phyloP scores from a whole-genome alignment of 2,113 vertebrate species.

The Macaca nemestrina region DNA sequence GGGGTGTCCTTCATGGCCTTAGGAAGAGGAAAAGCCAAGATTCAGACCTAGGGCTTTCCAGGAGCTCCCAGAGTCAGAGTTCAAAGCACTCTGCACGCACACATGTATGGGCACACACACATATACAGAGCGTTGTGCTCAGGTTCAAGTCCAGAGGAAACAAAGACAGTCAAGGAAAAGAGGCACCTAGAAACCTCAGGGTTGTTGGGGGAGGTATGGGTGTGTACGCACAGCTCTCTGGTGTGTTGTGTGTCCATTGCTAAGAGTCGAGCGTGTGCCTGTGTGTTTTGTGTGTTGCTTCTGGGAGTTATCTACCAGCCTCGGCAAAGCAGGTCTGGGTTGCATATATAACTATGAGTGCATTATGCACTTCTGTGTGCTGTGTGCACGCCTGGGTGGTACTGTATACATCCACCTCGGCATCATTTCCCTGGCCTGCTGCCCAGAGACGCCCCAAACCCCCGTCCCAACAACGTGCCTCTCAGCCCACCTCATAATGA shows the following conservation, averaged over 20 bases:
- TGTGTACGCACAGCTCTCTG: neutral
- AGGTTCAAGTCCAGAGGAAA: neutral
- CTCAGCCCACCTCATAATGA: neutral
- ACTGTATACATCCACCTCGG: neutral
- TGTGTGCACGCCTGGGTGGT: neutral
- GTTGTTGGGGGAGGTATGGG: neutral
- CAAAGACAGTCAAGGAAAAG: constrained; percentile 3
- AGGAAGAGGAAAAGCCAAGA: constrained; percentile 13
- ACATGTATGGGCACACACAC: neutral
- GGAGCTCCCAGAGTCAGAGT: neutral
- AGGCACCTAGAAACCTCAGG: neutral
- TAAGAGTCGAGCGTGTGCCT: neutral
- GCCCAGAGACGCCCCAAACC: neutral
- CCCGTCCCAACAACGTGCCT: neutral
- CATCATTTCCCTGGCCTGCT: neutral
- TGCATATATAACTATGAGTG: neutral
- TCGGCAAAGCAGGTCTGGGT: neutral
- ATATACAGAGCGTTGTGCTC: neutral
- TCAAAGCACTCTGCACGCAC: neutral
- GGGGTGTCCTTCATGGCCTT: neutral
- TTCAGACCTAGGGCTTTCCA: neutral
- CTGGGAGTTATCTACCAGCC: neutral
- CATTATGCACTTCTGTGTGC: neutral
- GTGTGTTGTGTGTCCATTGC: neutral
- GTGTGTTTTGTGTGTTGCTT: neutral